phyloP scores from a whole-genome alignment of 1,140 invertebrate genomes.

The Steinernema feltiae region DNA sequence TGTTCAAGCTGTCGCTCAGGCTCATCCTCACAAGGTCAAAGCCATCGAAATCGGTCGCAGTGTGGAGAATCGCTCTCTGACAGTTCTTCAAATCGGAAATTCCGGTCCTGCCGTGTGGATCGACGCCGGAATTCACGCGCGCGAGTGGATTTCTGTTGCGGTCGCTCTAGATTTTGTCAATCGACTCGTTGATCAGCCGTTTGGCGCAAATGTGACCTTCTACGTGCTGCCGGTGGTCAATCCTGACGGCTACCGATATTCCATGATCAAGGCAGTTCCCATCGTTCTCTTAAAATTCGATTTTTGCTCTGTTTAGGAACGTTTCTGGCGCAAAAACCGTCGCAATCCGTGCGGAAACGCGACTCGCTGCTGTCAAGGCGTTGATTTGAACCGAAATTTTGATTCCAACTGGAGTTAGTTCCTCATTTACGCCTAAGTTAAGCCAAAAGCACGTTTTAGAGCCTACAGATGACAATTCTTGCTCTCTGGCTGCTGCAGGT shows the following conservation, averaged over 20 bases:
- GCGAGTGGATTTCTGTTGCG: neutral
- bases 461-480: too few species aligned
- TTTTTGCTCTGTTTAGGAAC: neutral
- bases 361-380: neutral
- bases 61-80: neutral
- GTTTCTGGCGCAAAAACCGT: neutral
- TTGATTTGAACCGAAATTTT: neutral
- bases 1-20: neutral
- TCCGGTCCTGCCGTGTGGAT: neutral
- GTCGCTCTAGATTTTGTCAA: conserved; percentile 18
- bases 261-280: neutral
- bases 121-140: neutral
- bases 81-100: neutral
- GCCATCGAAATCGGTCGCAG: neutral
- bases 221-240: neutral
- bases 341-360: neutral
- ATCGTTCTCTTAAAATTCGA: neutral
- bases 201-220: neutral
- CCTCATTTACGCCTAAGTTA: neutral
- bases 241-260: neutral
- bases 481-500: neutral
- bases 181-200: neutral
- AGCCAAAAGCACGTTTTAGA: neutral
- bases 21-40: neutral
- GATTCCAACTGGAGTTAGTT: neutral